Evolutionary conservation across 2,888 invertebrate species (phyloP), one percentile per base, ranked within the genome.

Genomic region (Phymatocera aterrima): DNA sequence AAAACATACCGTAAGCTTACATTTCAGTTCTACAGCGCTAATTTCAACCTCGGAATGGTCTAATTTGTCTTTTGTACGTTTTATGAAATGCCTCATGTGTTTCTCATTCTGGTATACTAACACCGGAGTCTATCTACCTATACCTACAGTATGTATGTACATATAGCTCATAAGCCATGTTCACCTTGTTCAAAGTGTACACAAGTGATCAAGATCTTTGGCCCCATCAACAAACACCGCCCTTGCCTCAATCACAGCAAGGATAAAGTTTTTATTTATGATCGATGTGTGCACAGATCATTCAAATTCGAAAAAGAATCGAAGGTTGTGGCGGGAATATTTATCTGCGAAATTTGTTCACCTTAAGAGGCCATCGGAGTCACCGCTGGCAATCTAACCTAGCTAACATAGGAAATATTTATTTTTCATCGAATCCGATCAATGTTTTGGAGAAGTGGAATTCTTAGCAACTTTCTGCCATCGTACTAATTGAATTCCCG

Each of bases 1-100:
- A n/a, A 84, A 85, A 72, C 81, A 83, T 77, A 80, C 81, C 74
- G 88, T 88, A 86, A 88, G 88, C 28, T 43, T 60, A 21, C 2
- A 15, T 61, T 72, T 6, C 15, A 43, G 12, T 57, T 57, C 15
- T 28, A 57, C 15, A 8, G 24, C 28, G 24, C 57, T 51, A 21
- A 51, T 51, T 5, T 51, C 8, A 18, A 3, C 18, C 5, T 43
- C 65, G 18, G 24, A 34, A n/a, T 4, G 15, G 6, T 68, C 12
- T 46, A 21, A 5, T 28, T 64, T 10, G 18, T 40, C 18, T 18
- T 37, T 57, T 28, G 2, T n/a, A 57, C 12, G 10, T 24, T 4
- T 3, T 24, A 5, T 28, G 28, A 28, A 12, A 28, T 12, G 28
- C 28, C 15, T n/a, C n/a, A n/a, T n/a, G n/a, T n/a, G n/a, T n/a